phyloP scores from a whole-genome alignment of 2,113 vertebrate species.

The Arenaria interpres region DNA sequence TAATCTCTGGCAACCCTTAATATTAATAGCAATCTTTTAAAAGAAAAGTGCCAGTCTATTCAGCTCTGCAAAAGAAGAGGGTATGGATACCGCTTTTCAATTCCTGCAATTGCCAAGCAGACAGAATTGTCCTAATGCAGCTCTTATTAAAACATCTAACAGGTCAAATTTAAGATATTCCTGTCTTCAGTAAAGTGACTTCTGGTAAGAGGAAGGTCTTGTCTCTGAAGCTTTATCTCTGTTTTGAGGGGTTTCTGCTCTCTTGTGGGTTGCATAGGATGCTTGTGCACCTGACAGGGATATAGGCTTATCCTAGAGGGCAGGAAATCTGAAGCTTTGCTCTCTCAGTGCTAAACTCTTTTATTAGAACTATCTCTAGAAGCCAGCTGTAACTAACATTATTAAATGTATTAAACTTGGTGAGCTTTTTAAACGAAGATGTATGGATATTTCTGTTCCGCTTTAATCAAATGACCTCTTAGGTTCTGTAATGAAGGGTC shows the following conservation, averaged over 20 bases:
- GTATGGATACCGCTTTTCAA: neutral
- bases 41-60: neutral
- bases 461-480: slow-evolving; percentile 1
- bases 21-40: neutral
- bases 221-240: neutral
- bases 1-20: neutral
- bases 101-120: neutral
- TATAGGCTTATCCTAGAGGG: neutral
- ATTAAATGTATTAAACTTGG: neutral
- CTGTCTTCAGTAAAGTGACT: neutral
- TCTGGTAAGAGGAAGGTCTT: neutral
- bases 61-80: neutral
- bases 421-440: neutral
- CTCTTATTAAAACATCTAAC: neutral
- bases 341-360: neutral
- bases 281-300: neutral
- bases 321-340: neutral
- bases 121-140: neutral
- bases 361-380: neutral
- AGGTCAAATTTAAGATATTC: neutral
- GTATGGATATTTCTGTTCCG: neutral
- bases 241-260: neutral
- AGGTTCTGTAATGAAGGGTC: neutral
- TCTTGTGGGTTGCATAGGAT: neutral
- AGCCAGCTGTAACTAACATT: neutral